These are phyloP conservation scores for Daktulosphaira vitifoliae DNA, from an alignment of 1,140 invertebrate species.

Conservation along the genomic window DNA sequence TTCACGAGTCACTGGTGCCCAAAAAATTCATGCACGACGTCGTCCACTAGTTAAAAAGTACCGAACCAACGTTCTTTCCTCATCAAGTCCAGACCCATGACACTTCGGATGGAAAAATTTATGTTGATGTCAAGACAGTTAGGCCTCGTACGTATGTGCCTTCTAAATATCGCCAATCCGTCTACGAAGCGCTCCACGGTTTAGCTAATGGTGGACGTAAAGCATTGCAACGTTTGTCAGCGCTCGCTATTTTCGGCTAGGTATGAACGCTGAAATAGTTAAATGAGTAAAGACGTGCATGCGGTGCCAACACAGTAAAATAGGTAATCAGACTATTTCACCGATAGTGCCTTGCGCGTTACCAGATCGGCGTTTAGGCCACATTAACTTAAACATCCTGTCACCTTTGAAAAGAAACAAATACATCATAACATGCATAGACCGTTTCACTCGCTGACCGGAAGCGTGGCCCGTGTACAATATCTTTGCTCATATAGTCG, in stretches of 20 bases:
- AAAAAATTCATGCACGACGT: constrained; percentile 36
- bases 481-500: constrained; percentile 41
- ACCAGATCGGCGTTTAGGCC: too few relatives aligned
- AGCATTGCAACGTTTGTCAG: background rate
- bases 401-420: constrained; percentile 42
- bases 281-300: too few relatives aligned
- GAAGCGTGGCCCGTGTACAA: constrained; percentile 38
- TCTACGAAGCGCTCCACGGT: background rate
- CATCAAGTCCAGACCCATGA: too few relatives aligned
- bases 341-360: too few relatives aligned
- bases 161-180: background rate
- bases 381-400: constrained; percentile 47
- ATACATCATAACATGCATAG: too few relatives aligned
- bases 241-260: constrained; percentile 1
- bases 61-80: constrained; percentile 41
- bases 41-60: constrained; percentile 34
- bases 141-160: background rate
- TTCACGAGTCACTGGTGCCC: constrained; percentile 39
- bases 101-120: background rate
- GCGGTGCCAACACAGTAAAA: background rate
- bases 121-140: background rate
- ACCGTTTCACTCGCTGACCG: too few relatives aligned
- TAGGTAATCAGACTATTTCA: background rate
- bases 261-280: background rate
- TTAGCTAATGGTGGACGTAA: too few relatives aligned